Evolutionary conservation across 2,888 invertebrate genomes (phyloP).

Genomic region (Leucophenga montana): DNA sequence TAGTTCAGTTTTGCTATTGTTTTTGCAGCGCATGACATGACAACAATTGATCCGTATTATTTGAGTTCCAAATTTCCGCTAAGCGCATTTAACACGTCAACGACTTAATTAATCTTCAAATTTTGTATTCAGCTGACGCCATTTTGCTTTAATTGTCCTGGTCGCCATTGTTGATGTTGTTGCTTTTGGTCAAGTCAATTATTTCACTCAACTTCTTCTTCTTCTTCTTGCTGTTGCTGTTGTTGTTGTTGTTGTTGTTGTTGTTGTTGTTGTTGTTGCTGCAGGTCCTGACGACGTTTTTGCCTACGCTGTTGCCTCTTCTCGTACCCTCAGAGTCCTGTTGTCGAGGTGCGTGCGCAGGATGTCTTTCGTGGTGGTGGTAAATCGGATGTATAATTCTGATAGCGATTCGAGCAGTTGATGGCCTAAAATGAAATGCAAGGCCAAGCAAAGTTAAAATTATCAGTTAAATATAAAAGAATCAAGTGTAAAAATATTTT

Average conservation of each 20-base stretch:
- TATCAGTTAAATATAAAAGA: neutral
- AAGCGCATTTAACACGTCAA: conserved; percentile 9
- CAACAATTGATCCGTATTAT: too few relatives aligned
- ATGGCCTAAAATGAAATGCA: conserved; percentile 61
- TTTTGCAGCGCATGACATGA: too few relatives aligned
- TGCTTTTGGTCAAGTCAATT: conserved; percentile 37
- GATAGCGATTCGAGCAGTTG: conserved; percentile 67
- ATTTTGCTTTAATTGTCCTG: neutral
- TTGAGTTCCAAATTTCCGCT: too few relatives aligned
- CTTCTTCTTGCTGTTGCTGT: conserved; percentile 27
- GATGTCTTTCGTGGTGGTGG: conserved; percentile 70
- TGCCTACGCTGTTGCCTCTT: neutral
- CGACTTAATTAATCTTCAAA: conserved; percentile 34
- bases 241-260: conserved; percentile 13
- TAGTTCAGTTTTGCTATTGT: neutral
- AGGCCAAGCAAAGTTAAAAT: conserved; percentile 8
- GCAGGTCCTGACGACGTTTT: neutral
- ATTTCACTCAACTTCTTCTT: conserved; percentile 27
- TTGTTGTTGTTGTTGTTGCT: conserved; percentile 10
- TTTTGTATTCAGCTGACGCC: neutral
- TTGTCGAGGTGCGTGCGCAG: conserved; percentile 68
- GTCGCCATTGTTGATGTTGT: conserved; percentile 2
- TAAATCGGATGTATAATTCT: conserved; percentile 65
- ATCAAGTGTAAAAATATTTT: conserved; percentile 37
- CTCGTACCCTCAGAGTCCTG: conserved; percentile 55